Base-by-base conservation (phyloP, 2,797 vertebrate genomes). In the Potorous gilbertii region DNA sequence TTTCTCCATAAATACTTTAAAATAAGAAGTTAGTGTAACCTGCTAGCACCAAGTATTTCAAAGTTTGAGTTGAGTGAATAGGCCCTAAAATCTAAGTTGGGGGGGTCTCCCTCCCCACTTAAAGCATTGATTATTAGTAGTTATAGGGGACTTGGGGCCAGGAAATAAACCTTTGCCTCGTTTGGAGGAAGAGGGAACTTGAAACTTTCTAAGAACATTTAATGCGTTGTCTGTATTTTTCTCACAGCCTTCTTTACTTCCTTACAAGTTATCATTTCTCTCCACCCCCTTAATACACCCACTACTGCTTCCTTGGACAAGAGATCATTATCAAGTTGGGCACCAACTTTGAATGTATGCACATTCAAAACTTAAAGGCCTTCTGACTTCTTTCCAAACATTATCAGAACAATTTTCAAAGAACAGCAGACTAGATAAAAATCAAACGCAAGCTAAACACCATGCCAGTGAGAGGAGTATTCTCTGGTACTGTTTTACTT, bases 191-290 rank as follows among this genome's bases (percentile, higher is more conserved):
- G 96, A 94, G 56, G 21, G 21, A 50, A 92, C 46, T 95, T 94
- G 74, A 93, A 29, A 40, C 54, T 90, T n/a, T 66, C 95, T 40
- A 94, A 94, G 94, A 91, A 31, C 28, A 16, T 92, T 92, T 87
- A 93, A 57, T 56, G 55, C 66, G 66, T 95, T 95, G 92, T 95
- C 56, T 95, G 28, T 95, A 92, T 95, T 66, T 94, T 96, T 96
- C 91, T 90, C 8, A 2, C 94, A 91, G 92, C 27, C 0, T 52
- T 55, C 93, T 6, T 74, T 40, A 5, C 31, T 96, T 96, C 90
- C 97, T 87, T 90, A 52, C 57, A 54, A 97, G 93, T 93, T 96
- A 92, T 91, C 89, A 92, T 54, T 93, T 94, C 56, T 94, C 46
- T 95, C 54, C 27, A 29, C 90, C 66, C 91, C 93, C 90, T 96